Conservation (phyloP, 92 coral and sea anemone genomes). For the Virgularia gustaviana region DNA sequence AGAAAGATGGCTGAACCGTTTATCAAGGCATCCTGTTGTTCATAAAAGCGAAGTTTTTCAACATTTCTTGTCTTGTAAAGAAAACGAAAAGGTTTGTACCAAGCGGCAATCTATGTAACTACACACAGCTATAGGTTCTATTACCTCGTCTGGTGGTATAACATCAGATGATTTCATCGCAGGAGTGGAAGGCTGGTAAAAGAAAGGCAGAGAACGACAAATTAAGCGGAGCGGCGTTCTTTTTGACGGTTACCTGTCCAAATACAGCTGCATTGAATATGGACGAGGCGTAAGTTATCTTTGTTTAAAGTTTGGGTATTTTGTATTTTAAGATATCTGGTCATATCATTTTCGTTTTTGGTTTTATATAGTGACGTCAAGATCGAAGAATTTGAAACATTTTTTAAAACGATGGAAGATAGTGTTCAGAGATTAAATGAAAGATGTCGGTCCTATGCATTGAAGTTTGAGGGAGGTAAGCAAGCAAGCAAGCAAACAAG, state of each 20-base stretch:
- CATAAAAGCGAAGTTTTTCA: slow-evolving; percentile 75
- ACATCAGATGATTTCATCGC: background rate
- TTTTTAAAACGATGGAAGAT: slow-evolving; percentile 72
- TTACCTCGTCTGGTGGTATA: too few species aligned
- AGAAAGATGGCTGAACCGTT: slow-evolving; percentile 81
- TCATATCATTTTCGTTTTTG: background rate
- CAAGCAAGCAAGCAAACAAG: too few species aligned
- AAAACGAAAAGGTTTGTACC: slow-evolving; percentile 72
- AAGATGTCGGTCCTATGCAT: slow-evolving; percentile 74
- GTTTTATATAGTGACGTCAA: slow-evolving; percentile 61
- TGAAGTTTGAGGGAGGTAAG: slow-evolving; percentile 89
- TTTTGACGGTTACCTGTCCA: slow-evolving; percentile 75
- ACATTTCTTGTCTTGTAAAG: slow-evolving; percentile 69
- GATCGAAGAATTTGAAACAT: slow-evolving; percentile 81
- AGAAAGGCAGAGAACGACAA: slow-evolving; percentile 91
- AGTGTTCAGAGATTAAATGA: slow-evolving; percentile 73
- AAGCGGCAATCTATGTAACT: background rate
- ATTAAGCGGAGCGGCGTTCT: slow-evolving; percentile 89
- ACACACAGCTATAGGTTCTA: too few species aligned
- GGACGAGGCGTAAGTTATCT: slow-evolving; percentile 22
- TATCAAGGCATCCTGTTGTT: slow-evolving; percentile 87
- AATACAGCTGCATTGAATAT: slow-evolving; percentile 70
- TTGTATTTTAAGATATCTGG: background rate
- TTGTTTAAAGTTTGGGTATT: too few species aligned
- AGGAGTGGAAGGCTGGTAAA: slow-evolving; percentile 99